phyloP scores from a whole-genome alignment of 2,113 vertebrate genomes.

The Chloropsis cyanopogon region DNA sequence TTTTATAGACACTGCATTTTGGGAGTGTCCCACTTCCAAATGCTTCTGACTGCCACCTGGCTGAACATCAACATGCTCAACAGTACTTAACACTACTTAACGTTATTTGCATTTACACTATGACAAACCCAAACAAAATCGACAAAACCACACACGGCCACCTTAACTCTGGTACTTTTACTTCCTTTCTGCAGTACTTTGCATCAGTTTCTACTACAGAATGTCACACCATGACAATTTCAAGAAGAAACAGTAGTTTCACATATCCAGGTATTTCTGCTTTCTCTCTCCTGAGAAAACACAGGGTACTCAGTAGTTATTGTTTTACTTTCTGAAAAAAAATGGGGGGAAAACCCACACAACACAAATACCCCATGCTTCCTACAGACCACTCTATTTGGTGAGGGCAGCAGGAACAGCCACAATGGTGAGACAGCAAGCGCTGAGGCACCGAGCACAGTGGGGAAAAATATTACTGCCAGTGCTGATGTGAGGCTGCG shows the following conservation, averaged over 20 bases:
- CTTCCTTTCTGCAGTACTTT: not conserved
- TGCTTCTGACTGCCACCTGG: not conserved
- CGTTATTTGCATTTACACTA: not conserved
- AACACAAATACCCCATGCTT: not conserved
- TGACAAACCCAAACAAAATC: not conserved
- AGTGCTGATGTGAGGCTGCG: not conserved
- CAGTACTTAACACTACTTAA: not conserved
- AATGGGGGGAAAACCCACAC: not conserved
- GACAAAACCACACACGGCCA: accelerated
- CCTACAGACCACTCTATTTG: not conserved
- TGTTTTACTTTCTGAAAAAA: not conserved
- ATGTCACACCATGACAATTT: not conserved
- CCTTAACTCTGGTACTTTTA: not conserved
- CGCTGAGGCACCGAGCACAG: not conserved
- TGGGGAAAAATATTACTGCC: not conserved
- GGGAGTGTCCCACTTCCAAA: not conserved
- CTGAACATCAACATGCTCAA: too few species aligned
- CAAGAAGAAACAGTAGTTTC: not conserved
- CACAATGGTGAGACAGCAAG: not conserved
- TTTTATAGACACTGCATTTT: not conserved
- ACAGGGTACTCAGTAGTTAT: not conserved
- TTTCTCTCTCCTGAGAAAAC: not conserved
- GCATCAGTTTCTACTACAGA: not conserved
- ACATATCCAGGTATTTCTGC: not conserved
- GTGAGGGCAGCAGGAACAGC: not conserved